These are phyloP conservation scores for Ennomos erosarius DNA, from an alignment of 2,888 invertebrate genomes.

Conservation along the genomic window DNA sequence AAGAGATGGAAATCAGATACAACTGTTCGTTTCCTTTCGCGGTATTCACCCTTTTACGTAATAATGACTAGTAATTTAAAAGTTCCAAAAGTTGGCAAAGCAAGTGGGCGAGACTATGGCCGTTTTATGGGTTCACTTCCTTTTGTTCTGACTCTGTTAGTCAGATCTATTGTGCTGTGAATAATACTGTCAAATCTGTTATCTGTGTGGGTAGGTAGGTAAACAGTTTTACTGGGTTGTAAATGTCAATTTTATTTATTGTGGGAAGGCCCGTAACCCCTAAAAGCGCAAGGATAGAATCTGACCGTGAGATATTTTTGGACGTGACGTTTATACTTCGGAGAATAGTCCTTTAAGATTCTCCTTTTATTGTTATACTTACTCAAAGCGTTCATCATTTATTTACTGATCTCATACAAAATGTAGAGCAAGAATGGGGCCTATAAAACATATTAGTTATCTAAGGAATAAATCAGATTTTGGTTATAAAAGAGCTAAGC, in stretches of 20 bases:
- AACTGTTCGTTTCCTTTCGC: conserved; percentile 55
- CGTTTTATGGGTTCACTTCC: conserved; percentile 56
- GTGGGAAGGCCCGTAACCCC: conserved; percentile 32
- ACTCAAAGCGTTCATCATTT: neutral
- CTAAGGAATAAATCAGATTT: neutral
- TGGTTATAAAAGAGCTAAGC: neutral
- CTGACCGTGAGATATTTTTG: conserved; percentile 20
- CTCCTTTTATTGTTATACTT: conserved; percentile 10
- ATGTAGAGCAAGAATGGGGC: conserved; percentile 5
- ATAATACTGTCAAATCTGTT: conserved; percentile 42
- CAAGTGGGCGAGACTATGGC: conserved; percentile 50
- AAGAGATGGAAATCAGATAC: conserved; percentile 53
- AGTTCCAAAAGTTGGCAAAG: conserved; percentile 44
- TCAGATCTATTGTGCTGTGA: conserved; percentile 45
- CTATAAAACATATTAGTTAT: neutral
- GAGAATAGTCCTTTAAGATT: conserved; percentile 5
- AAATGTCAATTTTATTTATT: conserved; percentile 43
- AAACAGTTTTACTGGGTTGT: conserved; percentile 41
- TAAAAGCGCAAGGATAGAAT: conserved; percentile 21
- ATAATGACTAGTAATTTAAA: conserved; percentile 35
- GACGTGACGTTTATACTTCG: conserved; percentile 20
- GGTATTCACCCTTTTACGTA: conserved; percentile 48
- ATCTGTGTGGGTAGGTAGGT: conserved; percentile 32
- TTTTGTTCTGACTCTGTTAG: conserved; percentile 44
- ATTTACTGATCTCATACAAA: conserved; percentile 4